These are phyloP conservation scores for Mus caroli DNA, from an alignment of 2,797 vertebrate genomes.

Conservation along the genomic window DNA sequence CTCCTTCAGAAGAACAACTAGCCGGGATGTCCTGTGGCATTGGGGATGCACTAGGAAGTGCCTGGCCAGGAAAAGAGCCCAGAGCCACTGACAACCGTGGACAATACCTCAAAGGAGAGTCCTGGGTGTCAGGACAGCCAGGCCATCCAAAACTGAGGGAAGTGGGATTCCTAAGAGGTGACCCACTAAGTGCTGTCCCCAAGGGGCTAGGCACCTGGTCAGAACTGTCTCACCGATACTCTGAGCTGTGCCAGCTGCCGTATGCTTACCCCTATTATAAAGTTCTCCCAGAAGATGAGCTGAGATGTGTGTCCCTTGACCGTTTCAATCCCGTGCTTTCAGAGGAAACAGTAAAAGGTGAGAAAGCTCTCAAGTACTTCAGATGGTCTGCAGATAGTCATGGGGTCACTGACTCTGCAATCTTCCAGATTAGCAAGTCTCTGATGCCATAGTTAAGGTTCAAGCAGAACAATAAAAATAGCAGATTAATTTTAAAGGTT, in stretches of 20 bases:
- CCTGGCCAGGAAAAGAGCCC: no score
- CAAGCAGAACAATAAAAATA: slow-evolving; percentile 73
- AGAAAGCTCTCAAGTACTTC: slow-evolving; percentile 75
- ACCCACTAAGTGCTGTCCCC: neutral
- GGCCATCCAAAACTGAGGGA: no score
- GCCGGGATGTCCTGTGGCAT: no score
- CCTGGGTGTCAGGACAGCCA: no score
- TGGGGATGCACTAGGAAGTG: no score
- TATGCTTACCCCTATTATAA: neutral
- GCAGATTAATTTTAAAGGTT: slow-evolving; percentile 59
- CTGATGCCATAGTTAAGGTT: slow-evolving; percentile 77
- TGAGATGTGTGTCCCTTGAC: slow-evolving; percentile 41
- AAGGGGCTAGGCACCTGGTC: neutral
- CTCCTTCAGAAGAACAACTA: no score
- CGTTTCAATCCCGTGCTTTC: slow-evolving; percentile 71
- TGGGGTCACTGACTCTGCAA: slow-evolving; percentile 73
- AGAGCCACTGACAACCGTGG: no score
- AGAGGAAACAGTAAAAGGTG: slow-evolving; percentile 65
- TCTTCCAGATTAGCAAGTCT: slow-evolving; percentile 81
- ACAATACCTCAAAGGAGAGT: no score
- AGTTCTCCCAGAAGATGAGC: slow-evolving; percentile 65
- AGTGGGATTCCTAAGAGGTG: no score
- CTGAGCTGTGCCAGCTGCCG: slow-evolving; percentile 16
- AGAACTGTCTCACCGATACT: slow-evolving; percentile 6
- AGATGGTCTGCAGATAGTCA: slow-evolving; percentile 59